These are phyloP conservation scores for Drosophila ananassae DNA, from an alignment of 1,140 invertebrate species.

Conservation along the genomic window DNA sequence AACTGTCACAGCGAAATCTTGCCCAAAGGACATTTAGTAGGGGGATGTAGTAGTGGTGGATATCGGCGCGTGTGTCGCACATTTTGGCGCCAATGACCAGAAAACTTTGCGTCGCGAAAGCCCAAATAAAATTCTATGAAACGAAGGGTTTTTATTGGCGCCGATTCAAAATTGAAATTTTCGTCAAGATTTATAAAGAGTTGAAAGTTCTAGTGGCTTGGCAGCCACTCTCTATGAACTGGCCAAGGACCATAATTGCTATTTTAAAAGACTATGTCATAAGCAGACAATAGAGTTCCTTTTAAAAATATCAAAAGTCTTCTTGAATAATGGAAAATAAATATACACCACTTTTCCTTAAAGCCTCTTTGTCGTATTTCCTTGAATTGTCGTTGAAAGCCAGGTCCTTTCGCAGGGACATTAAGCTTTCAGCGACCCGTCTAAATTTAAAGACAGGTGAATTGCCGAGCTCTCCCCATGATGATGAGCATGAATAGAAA, in stretches of 20 bases:
- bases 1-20: conserved; percentile 4
- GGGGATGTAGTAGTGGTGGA: not conserved
- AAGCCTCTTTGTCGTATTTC: not conserved
- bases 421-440: not conserved
- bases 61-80: conserved; percentile 6
- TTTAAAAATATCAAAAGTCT: not conserved
- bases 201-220: conserved; percentile 15
- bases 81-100: conserved; percentile 34
- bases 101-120: conserved; percentile 22
- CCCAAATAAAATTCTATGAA: conserved; percentile 23
- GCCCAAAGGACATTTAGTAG: conserved; percentile 5
- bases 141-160: conserved; percentile 4
- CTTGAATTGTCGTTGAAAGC: not conserved
- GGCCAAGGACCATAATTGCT: not conserved
- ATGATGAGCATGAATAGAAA: conserved; percentile 59
- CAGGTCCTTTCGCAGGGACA: not conserved
- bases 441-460: not conserved
- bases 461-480: conserved; percentile 1
- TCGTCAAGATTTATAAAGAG: not conserved
- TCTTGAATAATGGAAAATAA: not conserved
- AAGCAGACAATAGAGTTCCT: not conserved
- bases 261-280: not conserved
- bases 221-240: conserved; percentile 9
- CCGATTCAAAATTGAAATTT: conserved; percentile 4
- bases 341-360: not conserved